Base-by-base conservation (phyloP, 1,140 invertebrate genomes). In the Frieseomelitta varia region DNA sequence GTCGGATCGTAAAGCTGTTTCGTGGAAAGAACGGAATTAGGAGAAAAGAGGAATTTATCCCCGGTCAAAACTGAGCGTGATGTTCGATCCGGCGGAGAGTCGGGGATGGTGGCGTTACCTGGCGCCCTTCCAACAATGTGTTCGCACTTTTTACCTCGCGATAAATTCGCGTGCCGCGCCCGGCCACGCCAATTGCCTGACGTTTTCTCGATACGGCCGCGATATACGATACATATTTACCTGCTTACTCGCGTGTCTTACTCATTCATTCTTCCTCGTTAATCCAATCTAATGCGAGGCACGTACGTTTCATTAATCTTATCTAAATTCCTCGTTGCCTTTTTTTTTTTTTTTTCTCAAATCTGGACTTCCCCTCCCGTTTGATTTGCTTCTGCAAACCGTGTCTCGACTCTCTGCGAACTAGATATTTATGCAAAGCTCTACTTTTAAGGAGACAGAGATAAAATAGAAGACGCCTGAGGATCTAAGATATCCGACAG, bases 71-170 rank as follows among this genome's bases (percentile, higher is more conserved):
- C 17, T 19, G 65, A 51, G 15, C 10, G 21, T 55, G 65, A 58
- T 83, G 75, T 81, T 79, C 67, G 65, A 74, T 21, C 76, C 55
- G 24, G 27, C 2, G 51, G 73, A 30, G 15, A 72, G 55, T n/a
- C 4, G 55, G 67, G 71, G 24, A 47, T 63, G 75, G 74, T 78
- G 74, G 81, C 77, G 76, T 84, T 73, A 84, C 68, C 81, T 86
- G 85, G 85, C 85, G 75, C 65, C 51, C 80, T 86, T 86, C 85
- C 85, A 86, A 85, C 82, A 72, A 79, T 75, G 39, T 85, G 82
- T 86, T 86, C 76, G n/a, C 82, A 55, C 82, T 86, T 86, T 84
- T 78, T 79, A 53, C 71, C 68, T 55, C 47, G 61, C 72, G 76
- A 86, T 84, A 83, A 86, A 86, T 86, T 61, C 68, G 56, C 47